A percentile compares a stretch with the other conserved stretches of the same genome.
Conservation (phyloP, 2,113 vertebrate species). For the Clarias magur region DNA sequence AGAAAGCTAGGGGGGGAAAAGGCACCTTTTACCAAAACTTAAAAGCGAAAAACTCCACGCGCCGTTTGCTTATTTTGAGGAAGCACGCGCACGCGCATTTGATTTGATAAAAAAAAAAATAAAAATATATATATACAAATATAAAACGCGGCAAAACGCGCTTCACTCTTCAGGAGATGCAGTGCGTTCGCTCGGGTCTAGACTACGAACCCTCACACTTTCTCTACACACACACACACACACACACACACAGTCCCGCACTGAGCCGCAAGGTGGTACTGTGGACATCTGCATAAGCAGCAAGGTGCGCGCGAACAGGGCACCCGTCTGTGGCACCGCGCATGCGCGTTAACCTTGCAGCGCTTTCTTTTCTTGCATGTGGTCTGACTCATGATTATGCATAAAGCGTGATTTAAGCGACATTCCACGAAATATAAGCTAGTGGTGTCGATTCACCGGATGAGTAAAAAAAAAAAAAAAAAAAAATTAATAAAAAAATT, state of each 20-base stretch:
- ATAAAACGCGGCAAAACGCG: slow-evolving; percentile 16
- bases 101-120: too few relatives aligned
- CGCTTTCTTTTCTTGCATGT: neutral
- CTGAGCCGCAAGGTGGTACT: slow-evolving; percentile 75
- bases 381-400: slow-evolving; percentile 18
- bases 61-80: neutral
- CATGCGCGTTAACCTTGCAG: slow-evolving; percentile 7
- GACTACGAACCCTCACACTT: slow-evolving; percentile 1
- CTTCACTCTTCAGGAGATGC: slow-evolving; percentile 24
- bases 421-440: neutral
- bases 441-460: neutral
- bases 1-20: too few relatives aligned
- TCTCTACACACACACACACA: neutral
- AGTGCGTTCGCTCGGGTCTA: slow-evolving; percentile 22
- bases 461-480: neutral
- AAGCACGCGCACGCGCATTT: neutral
- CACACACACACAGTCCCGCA: neutral
- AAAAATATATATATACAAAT: too few relatives aligned
- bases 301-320: slow-evolving; percentile 13
- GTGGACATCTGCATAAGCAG: slow-evolving; percentile 60
- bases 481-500: too few relatives aligned
- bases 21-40: neutral
- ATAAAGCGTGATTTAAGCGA: neutral
- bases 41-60: neutral
- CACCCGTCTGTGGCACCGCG: neutral